Conservation (phyloP, 2,113 vertebrate genomes). For the Lepisosteus oculatus region DNA sequence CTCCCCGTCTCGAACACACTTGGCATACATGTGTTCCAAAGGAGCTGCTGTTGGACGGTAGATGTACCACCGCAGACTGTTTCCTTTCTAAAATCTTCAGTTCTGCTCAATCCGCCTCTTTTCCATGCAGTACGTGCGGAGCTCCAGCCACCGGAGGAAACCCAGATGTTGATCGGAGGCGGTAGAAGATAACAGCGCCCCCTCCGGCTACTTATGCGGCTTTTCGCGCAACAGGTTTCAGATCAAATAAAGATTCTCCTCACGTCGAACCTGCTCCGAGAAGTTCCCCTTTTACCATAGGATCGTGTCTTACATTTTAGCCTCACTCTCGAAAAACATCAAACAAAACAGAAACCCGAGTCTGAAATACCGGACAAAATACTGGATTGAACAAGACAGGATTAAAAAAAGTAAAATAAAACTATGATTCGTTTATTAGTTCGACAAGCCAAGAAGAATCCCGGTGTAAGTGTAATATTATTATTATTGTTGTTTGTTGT, state of each 20-base stretch:
- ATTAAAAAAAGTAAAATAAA: neutral
- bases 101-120: neutral
- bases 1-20: no score
- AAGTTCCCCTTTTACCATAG: no score
- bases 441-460: conserved; percentile 56
- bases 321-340: no score
- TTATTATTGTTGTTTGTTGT: no score
- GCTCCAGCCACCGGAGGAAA: neutral
- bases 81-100: no score
- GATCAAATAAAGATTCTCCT: neutral
- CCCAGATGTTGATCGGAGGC: no score
- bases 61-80: neutral
- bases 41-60: neutral
- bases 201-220: neutral
- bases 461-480: conserved; percentile 51
- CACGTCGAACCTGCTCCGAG: neutral
- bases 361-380: no score
- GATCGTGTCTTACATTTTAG: no score
- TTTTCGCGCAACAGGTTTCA: neutral
- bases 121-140: neutral
- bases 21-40: no score
- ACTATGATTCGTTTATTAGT: conserved; percentile 44
- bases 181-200: neutral
- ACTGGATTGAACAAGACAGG: no score
- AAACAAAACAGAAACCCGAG: no score